phyloP scores from a whole-genome alignment of 1,140 invertebrate species.

The Cryptotermes secundus region DNA sequence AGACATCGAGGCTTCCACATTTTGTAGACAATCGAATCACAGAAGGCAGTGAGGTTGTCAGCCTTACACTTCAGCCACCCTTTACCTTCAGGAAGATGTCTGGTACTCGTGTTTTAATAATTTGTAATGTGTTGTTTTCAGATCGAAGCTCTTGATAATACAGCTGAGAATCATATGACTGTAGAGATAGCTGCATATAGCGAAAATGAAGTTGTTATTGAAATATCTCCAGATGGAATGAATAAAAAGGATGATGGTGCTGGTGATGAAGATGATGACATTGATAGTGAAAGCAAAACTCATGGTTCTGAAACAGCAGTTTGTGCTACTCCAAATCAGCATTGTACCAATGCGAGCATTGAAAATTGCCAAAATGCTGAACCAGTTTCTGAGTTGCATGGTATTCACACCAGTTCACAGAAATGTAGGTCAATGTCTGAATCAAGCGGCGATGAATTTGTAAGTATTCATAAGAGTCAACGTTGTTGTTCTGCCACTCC shows the following conservation, averaged over 20 bases:
- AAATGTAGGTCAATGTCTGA: constrained; percentile 25
- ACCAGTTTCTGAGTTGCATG: neutral
- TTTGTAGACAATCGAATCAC: too few species aligned
- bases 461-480: neutral
- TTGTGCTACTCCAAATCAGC: neutral
- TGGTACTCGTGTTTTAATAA: neutral
- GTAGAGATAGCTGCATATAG: constrained; percentile 14
- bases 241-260: neutral
- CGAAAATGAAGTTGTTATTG: constrained; percentile 29
- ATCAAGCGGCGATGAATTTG: constrained; percentile 32
- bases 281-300: too few species aligned
- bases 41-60: too few species aligned
- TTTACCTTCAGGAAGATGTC: too few species aligned
- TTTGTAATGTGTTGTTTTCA: neutral
- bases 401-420: neutral
- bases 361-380: neutral
- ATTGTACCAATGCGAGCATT: neutral
- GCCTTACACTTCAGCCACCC: too few species aligned
- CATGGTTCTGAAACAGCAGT: too few species aligned
- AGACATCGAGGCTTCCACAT: too few species aligned
- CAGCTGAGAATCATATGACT: neutral
- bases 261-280: neutral
- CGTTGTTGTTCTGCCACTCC: too few species aligned
- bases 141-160: neutral
- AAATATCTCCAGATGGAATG: constrained; percentile 2